These are phyloP conservation scores for Parasteatoda tepidariorum DNA, from an alignment of 1,140 invertebrate species.

Conservation along the genomic window DNA sequence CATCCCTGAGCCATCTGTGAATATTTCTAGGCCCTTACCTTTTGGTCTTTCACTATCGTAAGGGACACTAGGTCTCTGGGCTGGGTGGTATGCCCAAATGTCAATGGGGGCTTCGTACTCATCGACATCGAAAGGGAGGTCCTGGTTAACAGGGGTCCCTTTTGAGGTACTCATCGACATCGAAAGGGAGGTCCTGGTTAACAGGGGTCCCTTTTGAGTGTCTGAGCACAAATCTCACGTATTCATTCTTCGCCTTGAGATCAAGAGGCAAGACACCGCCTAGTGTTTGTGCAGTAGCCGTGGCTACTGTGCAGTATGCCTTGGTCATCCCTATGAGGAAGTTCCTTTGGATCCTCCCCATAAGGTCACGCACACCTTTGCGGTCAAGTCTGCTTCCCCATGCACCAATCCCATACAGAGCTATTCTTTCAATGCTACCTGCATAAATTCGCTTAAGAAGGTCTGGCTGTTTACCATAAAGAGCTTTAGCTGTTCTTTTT, in stretches of 20 bases:
- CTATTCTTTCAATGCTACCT: not conserved
- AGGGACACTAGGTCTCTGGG: not conserved
- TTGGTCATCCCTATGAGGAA: not conserved
- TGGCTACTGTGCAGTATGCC: not conserved
- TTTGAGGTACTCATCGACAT: not conserved
- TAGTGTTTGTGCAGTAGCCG: not conserved
- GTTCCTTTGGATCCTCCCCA: not conserved
- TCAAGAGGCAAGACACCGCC: not conserved
- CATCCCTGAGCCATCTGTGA: not conserved
- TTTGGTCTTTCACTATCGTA: not conserved
- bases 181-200: not conserved
- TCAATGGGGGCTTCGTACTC: not conserved
- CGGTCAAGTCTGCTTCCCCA: not conserved
- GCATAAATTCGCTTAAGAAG: not conserved
- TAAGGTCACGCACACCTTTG: not conserved
- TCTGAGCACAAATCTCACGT: not conserved
- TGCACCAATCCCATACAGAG: not conserved
- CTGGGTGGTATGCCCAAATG: not conserved
- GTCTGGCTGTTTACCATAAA: not conserved
- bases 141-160: no score
- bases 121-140: no score
- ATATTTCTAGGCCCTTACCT: not conserved
- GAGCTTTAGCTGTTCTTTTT: not conserved
- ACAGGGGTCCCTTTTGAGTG: not conserved
- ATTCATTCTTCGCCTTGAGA: not conserved